phyloP scores from a whole-genome alignment of 1,140 invertebrate genomes.

The Asobara japonica region DNA sequence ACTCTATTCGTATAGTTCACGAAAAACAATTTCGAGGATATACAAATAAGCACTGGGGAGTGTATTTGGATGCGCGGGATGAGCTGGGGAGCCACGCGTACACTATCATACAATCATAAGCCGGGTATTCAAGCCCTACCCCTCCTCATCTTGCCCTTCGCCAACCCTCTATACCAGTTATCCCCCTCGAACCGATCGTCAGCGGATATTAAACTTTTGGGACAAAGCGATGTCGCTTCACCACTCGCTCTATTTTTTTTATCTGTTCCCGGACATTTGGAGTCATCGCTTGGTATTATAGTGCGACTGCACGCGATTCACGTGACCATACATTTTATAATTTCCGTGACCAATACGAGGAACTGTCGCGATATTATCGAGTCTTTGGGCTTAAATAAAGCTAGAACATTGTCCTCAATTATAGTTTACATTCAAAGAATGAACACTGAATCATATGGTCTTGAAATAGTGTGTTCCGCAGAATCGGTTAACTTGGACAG shows the following conservation, averaged over 20 bases:
- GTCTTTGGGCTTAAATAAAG: not conserved
- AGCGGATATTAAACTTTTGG: slow-evolving; percentile 33
- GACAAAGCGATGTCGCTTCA: slow-evolving; percentile 25
- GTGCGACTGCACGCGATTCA: slow-evolving; percentile 6
- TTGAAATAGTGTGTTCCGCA: too few relatives aligned
- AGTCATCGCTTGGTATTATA: not conserved
- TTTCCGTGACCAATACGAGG: not conserved
- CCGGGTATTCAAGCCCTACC: slow-evolving; percentile 3
- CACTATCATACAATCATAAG: slow-evolving; percentile 29
- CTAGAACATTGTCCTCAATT: not conserved
- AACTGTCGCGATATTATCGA: too few relatives aligned
- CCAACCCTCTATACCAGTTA: not conserved
- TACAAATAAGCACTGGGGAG: not conserved
- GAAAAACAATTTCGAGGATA: slow-evolving; percentile 8
- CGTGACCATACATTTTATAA: slow-evolving; percentile 1
- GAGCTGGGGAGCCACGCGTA: slow-evolving; percentile 10
- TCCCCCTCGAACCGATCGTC: slow-evolving; percentile 18
- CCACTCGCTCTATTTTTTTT: slow-evolving; percentile 1
- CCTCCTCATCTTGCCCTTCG: not conserved
- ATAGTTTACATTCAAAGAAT: too few relatives aligned
- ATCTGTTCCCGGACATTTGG: slow-evolving; percentile 16
- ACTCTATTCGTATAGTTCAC: too few relatives aligned
- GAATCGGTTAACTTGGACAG: too few relatives aligned
- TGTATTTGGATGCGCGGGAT: not conserved
- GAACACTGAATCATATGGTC: too few relatives aligned